These are phyloP conservation scores for Smutsia temminckii DNA, from an alignment of 2,797 vertebrate species.

Conservation along the genomic window DNA sequence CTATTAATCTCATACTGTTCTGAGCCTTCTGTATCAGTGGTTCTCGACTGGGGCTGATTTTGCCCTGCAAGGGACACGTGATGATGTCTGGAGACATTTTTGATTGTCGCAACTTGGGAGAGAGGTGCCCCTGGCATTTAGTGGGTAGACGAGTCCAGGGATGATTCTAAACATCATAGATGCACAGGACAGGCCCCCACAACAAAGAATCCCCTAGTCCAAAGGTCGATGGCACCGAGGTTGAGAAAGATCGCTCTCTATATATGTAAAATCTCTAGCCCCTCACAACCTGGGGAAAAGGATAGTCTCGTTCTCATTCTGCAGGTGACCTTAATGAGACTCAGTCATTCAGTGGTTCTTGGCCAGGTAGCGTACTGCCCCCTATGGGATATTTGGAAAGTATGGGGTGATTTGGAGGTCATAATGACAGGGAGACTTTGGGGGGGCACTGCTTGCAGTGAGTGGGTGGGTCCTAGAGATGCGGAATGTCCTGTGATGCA, in stretches of 20 bases:
- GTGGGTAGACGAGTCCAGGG: neutral
- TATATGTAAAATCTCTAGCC: neutral
- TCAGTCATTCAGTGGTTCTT: neutral
- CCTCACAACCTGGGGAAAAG: neutral
- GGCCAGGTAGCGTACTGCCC: neutral
- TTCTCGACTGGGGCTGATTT: neutral
- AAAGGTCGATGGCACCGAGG: neutral
- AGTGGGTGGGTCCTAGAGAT: neutral
- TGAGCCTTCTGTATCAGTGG: neutral
- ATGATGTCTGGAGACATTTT: neutral
- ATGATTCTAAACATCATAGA: neutral
- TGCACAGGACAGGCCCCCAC: rapidly evolving
- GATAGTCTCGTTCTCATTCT: neutral
- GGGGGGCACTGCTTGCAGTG: neutral
- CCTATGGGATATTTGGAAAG: neutral
- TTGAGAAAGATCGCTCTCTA: neutral
- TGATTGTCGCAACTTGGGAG: neutral
- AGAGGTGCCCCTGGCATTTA: neutral
- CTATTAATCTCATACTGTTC: rapidly evolving
- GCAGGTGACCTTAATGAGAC: neutral
- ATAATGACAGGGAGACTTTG: no score
- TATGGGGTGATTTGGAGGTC: neutral
- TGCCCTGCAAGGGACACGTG: neutral
- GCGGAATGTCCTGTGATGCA: rapidly evolving
- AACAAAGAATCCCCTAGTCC: neutral